Percentiles rank a stretch among this genome's conserved stretches.
These are phyloP conservation scores for Xenopus petersii DNA, from an alignment of 2,797 vertebrate genomes.

Conservation along the genomic window DNA sequence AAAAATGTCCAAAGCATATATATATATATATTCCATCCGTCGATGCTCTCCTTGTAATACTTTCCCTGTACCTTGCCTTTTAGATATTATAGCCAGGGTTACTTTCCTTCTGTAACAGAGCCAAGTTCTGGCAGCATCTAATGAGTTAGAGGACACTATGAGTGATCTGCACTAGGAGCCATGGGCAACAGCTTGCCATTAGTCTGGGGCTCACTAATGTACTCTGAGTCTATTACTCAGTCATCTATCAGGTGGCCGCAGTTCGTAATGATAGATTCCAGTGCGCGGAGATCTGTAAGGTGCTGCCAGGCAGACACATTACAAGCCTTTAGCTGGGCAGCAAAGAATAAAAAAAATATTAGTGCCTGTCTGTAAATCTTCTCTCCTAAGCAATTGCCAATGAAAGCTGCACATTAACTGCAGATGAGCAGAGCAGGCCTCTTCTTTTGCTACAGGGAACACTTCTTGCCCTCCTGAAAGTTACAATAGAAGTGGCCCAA, in stretches of 20 bases:
- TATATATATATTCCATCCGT: too few relatives aligned
- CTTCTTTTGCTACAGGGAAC: neutral
- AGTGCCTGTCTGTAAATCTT: slow-evolving; percentile 90
- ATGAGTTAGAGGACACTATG: slow-evolving; percentile 77
- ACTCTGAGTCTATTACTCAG: slow-evolving; percentile 94
- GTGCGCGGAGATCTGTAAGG: slow-evolving; percentile 87
- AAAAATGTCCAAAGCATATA: too few relatives aligned
- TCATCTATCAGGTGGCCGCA: slow-evolving; percentile 94
- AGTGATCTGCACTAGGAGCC: slow-evolving; percentile 90
- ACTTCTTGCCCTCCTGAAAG: neutral
- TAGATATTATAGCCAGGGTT: slow-evolving; percentile 14
- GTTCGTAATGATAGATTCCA: slow-evolving; percentile 85
- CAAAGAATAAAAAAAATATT: slow-evolving; percentile 73
- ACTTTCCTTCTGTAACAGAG: slow-evolving; percentile 27
- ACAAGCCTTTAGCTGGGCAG: slow-evolving; percentile 70
- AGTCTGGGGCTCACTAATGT: slow-evolving; percentile 86
- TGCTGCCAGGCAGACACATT: slow-evolving; percentile 75
- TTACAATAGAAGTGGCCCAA: neutral
- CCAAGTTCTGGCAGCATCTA: slow-evolving; percentile 60
- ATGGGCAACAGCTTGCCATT: slow-evolving; percentile 89
- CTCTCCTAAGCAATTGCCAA: slow-evolving; percentile 67
- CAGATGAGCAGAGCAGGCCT: neutral
- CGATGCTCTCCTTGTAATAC: neutral
- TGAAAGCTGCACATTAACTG: slow-evolving; percentile 70
- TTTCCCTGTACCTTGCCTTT: neutral